These are phyloP conservation scores for Philopedon plagiatum DNA, from an alignment of 2,888 invertebrate species.

Conservation along the genomic window DNA sequence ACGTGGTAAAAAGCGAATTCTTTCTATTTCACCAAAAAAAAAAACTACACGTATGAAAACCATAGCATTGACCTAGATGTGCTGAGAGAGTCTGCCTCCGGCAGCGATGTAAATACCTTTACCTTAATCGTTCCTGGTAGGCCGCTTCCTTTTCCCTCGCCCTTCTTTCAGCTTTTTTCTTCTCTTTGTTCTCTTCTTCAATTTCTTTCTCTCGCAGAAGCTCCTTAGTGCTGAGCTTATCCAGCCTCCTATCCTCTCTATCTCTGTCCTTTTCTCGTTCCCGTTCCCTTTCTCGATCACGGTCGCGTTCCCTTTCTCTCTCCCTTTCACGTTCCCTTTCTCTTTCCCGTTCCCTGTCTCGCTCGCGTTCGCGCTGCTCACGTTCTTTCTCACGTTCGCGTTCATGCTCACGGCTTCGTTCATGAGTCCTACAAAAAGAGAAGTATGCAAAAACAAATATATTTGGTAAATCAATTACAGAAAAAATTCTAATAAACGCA, in stretches of 20 bases:
- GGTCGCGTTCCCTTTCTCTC: conserved; percentile 68
- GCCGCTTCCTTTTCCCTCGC: conserved; percentile 95
- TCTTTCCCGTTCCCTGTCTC: conserved; percentile 68
- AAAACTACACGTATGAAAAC: too few relatives aligned
- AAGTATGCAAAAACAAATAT: conserved; percentile 10
- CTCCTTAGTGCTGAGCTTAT: conserved; percentile 73
- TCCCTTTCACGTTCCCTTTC: conserved; percentile 69
- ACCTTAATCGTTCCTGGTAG: conserved; percentile 87
- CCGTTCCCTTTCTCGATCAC: conserved; percentile 75
- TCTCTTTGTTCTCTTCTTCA: conserved; percentile 93
- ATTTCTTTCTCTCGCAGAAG: conserved; percentile 84
- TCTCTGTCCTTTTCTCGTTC: conserved; percentile 71
- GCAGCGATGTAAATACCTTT: too few relatives aligned
- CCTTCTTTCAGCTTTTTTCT: conserved; percentile 90
- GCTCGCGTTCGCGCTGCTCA: conserved; percentile 69
- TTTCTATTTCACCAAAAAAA: too few relatives aligned
- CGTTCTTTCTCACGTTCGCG: conserved; percentile 65
- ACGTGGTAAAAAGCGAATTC: background rate
- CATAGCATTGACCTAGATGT: too few relatives aligned
- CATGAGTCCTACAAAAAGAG: conserved; percentile 64
- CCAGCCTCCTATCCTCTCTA: conserved; percentile 76
- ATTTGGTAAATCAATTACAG: too few relatives aligned
- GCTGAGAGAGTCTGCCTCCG: too few relatives aligned
- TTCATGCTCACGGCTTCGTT: conserved; percentile 66
- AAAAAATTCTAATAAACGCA: too few relatives aligned